A percentile compares a stretch with the other conserved stretches of the same genome.
phyloP scores from a whole-genome alignment of 2,888 invertebrate genomes.

The Trissolcus brochymenae region DNA sequence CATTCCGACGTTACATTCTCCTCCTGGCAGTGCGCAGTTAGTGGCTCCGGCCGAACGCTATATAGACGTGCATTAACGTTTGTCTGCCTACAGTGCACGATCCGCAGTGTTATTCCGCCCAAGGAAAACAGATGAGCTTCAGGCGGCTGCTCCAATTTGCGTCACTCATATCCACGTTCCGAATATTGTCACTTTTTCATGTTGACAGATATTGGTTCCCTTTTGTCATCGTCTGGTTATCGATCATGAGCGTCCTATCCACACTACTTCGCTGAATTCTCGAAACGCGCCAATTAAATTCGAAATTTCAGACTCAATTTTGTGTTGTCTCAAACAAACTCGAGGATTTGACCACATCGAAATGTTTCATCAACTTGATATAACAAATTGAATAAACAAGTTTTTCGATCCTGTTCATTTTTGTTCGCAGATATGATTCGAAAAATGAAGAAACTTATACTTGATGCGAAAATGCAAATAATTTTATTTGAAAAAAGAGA shows the following conservation, averaged over 20 bases:
- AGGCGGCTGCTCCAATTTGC: constrained; percentile 35
- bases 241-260: constrained; percentile 8
- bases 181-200: constrained; percentile 47
- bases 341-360: too few species aligned
- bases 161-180: constrained; percentile 34
- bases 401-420: too few species aligned
- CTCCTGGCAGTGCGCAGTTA: constrained; percentile 16
- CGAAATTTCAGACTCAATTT: too few species aligned
- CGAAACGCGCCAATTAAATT: too few species aligned
- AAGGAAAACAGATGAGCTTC: constrained; percentile 48
- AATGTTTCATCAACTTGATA: too few species aligned
- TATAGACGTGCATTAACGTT: constrained; percentile 41
- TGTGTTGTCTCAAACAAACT: too few species aligned
- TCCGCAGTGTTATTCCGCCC: constrained; percentile 36
- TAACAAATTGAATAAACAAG: too few species aligned
- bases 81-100: constrained; percentile 27
- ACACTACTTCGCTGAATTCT: too few species aligned
- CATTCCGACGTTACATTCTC: constrained; percentile 44
- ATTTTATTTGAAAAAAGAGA: constrained; percentile 25
- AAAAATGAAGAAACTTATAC: background rate
- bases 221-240: constrained; percentile 10
- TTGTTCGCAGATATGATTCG: too few species aligned
- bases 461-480: constrained; percentile 26
- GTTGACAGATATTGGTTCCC: constrained; percentile 49
- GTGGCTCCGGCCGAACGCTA: constrained; percentile 20